These are phyloP conservation scores for Xylota sylvarum DNA, from an alignment of 2,888 invertebrate genomes.

Conservation along the genomic window DNA sequence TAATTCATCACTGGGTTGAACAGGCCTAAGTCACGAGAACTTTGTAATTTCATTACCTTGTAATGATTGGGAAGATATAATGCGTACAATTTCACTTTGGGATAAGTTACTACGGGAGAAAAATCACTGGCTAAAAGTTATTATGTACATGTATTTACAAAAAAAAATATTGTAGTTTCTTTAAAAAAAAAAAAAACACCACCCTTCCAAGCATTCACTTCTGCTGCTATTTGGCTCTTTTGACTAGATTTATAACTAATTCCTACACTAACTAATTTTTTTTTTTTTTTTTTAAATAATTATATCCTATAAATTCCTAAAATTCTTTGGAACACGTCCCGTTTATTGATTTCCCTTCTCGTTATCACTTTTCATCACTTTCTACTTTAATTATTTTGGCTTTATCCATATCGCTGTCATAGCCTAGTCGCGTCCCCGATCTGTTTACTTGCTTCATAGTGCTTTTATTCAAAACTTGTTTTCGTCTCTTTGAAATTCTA, in stretches of 20 bases:
- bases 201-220: conserved; percentile 4
- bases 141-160: background rate
- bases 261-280: conserved; percentile 40
- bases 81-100: no score
- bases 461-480: conserved; percentile 78
- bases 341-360: background rate
- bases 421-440: conserved; percentile 64
- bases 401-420: conserved; percentile 64
- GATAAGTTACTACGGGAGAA: no score
- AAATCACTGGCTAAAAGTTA: no score
- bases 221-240: conserved; percentile 50
- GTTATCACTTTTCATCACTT: conserved; percentile 78
- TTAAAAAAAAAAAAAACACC: background rate
- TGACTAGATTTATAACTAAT: conserved; percentile 67
- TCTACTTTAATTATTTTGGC: conserved; percentile 82
- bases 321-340: conserved; percentile 16
- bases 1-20: no score
- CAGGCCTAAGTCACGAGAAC: no score
- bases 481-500: conserved; percentile 78
- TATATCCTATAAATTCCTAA: conserved; percentile 16
- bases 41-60: no score
- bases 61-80: no score
- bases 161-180: background rate
- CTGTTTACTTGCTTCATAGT: conserved; percentile 60
- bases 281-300: conserved; percentile 25